A percentile compares a stretch with the other conserved stretches of the same genome.
phyloP scores from a whole-genome alignment of 1,140 invertebrate genomes.

The Microplitis demolitor region DNA sequence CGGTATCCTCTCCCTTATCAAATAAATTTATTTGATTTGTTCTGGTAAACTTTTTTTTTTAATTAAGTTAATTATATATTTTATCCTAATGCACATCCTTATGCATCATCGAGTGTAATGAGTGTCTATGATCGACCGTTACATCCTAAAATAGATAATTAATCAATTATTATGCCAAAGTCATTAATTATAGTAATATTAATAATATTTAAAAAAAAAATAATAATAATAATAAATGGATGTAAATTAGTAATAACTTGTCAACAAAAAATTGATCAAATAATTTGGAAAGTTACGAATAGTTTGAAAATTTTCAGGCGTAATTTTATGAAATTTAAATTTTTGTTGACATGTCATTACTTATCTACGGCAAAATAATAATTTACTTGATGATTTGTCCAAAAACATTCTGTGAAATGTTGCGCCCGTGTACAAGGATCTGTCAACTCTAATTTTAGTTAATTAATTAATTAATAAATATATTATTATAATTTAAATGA shows the following conservation, averaged over 20 bases:
- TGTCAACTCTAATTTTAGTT: constrained; percentile 6
- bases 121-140: neutral
- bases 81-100: neutral
- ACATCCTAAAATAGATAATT: constrained; percentile 2
- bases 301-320: too few species aligned
- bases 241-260: too few species aligned
- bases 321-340: too few species aligned
- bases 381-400: constrained; percentile 28
- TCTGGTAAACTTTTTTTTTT: neutral
- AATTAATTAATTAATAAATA: too few species aligned
- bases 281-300: too few species aligned
- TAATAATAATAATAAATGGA: too few species aligned
- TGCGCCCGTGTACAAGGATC: constrained; percentile 28
- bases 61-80: neutral
- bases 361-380: neutral
- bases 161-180: neutral
- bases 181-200: neutral
- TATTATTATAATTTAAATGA: too few species aligned
- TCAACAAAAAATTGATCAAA: too few species aligned
- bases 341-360: too few species aligned
- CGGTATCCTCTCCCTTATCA: constrained; percentile 6
- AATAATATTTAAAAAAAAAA: too few species aligned
- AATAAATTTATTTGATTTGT: constrained; percentile 18
- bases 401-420: constrained; percentile 31
- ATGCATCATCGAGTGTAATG: neutral